Evolutionary conservation across 2,888 invertebrate species (phyloP).

Genomic region (Griposia aprilina): DNA sequence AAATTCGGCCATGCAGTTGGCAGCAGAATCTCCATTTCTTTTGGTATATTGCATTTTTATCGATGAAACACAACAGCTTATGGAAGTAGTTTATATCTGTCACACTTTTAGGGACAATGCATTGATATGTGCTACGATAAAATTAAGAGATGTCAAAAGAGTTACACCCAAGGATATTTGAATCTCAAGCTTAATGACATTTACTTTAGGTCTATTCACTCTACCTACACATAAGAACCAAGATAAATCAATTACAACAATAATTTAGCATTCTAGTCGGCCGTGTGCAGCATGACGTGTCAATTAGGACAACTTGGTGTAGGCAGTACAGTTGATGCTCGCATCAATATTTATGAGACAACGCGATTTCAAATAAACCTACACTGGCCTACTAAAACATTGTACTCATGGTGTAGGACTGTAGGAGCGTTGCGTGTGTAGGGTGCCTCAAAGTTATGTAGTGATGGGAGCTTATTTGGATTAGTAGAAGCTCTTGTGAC

Average conservation of each 20-base stretch:
- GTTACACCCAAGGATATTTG: neutral
- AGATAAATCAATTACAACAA: conserved; percentile 52
- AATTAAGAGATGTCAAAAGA: neutral
- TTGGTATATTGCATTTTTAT: neutral
- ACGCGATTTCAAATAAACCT: conserved; percentile 56
- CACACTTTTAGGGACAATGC: neutral
- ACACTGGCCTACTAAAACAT: conserved; percentile 57
- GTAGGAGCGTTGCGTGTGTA: conserved; percentile 11
- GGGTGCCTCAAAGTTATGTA: neutral
- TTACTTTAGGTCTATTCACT: neutral
- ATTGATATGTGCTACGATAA: neutral
- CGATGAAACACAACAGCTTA: neutral
- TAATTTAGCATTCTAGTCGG: conserved; percentile 58
- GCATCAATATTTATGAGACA: conserved; percentile 67
- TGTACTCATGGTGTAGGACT: conserved; percentile 20
- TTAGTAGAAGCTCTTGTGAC: neutral
- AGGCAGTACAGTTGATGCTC: conserved; percentile 46
- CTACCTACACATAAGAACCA: conserved; percentile 18
- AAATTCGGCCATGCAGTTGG: neutral
- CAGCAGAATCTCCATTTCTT: neutral
- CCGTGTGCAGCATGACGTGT: conserved; percentile 56
- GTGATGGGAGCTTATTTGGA: neutral
- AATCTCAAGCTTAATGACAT: neutral
- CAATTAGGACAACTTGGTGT: conserved; percentile 60
- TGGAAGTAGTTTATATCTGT: neutral